Base-by-base conservation (phyloP, 2,888 invertebrate species). In the Platycheirus rosarum region DNA sequence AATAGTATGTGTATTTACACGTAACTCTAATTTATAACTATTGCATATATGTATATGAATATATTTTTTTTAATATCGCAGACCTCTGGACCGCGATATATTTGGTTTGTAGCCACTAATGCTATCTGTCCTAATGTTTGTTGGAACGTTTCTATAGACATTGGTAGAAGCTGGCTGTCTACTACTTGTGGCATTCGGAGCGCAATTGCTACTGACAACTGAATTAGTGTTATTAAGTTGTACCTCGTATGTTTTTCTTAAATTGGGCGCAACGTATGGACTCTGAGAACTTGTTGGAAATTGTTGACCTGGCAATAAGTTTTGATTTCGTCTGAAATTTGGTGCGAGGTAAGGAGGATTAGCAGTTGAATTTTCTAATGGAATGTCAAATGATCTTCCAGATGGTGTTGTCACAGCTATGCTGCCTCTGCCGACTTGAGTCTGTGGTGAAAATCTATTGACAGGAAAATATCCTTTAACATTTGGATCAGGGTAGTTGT, bases 11-110 rank as follows among this genome's bases (percentile, higher is more conserved):
- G n/a, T n/a, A n/a, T n/a, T n/a, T n/a, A n/a, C n/a, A n/a, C n/a
- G n/a, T n/a, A n/a, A n/a, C n/a, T n/a, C n/a, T n/a, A n/a, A n/a
- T n/a, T n/a, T n/a, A n/a, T n/a, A n/a, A n/a, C n/a, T n/a, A n/a
- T n/a, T n/a, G n/a, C n/a, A n/a, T n/a, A n/a, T n/a, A n/a, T n/a
- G n/a, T n/a, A n/a, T n/a, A n/a, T n/a, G n/a, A n/a, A n/a, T n/a
- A n/a, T n/a, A n/a, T n/a, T n/a, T n/a, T n/a, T n/a, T 26, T 87
- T 85, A 90, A 86, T 88, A 89, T 85, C 89, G 89, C 77, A 90
- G 86, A 62, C 89, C 89, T 76, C 89, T 89, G 37, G 89, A 89
- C 62, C 90, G 86, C 63, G 86, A 85, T 35, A 75, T 82, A 60
- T 88, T 88, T 20, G 86, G 87, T 75, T 85, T 86, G 75, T 86